phyloP scores from a whole-genome alignment of 2,888 invertebrate species.

The Rhodophaea formosa region DNA sequence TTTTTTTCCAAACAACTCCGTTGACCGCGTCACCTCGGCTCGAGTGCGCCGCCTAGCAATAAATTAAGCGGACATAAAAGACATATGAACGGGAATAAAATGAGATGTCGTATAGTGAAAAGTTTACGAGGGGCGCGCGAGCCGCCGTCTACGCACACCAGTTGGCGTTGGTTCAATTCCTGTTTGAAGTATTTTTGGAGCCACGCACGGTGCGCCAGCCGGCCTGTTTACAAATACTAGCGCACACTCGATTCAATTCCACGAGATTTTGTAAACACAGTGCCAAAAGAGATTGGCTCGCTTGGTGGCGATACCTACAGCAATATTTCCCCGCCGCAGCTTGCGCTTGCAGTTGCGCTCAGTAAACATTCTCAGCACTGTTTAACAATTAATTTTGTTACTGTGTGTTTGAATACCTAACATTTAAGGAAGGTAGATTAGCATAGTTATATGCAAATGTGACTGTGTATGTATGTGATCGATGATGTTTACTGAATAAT shows the following conservation, averaged over 20 bases:
- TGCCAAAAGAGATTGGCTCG: slow-evolving; percentile 62
- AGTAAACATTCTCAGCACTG: slow-evolving; percentile 34
- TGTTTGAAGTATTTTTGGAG: slow-evolving; percentile 77
- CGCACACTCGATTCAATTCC: slow-evolving; percentile 72
- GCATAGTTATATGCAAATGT: background rate
- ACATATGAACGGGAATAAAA: slow-evolving; percentile 63
- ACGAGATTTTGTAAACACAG: slow-evolving; percentile 72
- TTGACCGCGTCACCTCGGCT: slow-evolving; percentile 34
- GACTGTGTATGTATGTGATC: background rate
- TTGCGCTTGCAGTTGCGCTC: slow-evolving; percentile 32
- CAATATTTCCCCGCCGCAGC: slow-evolving; percentile 33
- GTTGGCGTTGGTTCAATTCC: slow-evolving; percentile 77
- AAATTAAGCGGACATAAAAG: slow-evolving; percentile 65
- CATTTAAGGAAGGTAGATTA: background rate
- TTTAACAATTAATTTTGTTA: no score
- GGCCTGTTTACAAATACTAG: slow-evolving; percentile 78
- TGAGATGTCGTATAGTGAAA: slow-evolving; percentile 70
- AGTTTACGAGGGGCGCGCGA: slow-evolving; percentile 68
- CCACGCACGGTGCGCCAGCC: slow-evolving; percentile 60
- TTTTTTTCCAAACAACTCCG: slow-evolving; percentile 42
- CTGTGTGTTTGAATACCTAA: no score
- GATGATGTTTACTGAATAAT: background rate
- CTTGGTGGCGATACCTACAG: slow-evolving; percentile 43
- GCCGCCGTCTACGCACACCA: slow-evolving; percentile 75
- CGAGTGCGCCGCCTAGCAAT: slow-evolving; percentile 35